Evolutionary conservation across 1,140 invertebrate species (phyloP).

Genomic region (Drosophila novamexicana): DNA sequence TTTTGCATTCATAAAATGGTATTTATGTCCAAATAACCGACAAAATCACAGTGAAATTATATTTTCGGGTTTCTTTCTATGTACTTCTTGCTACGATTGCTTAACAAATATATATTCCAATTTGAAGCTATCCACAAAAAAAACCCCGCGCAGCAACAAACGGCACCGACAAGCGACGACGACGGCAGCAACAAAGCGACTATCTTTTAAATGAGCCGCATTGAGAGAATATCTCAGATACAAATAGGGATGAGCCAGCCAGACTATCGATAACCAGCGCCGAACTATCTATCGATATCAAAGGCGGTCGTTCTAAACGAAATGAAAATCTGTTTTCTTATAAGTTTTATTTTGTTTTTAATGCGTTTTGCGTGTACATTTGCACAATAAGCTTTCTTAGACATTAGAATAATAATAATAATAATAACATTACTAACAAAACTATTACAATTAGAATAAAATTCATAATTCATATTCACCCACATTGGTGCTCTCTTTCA

Average conservation of each 20-base stretch:
- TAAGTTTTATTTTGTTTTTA: slow-evolving; percentile 75
- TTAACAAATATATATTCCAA: slow-evolving; percentile 58
- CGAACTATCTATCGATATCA: slow-evolving; percentile 26
- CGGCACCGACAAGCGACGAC: slow-evolving; percentile 64
- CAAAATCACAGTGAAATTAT: slow-evolving; percentile 59
- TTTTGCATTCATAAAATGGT: slow-evolving; percentile 36
- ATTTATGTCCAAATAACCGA: slow-evolving; percentile 50
- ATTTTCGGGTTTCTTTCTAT: slow-evolving; percentile 41
- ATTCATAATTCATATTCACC: slow-evolving; percentile 76
- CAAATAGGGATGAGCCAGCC: slow-evolving; percentile 37
- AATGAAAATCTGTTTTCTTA: slow-evolving; percentile 51
- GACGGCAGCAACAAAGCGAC: slow-evolving; percentile 74
- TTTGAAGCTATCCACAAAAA: slow-evolving; percentile 63
- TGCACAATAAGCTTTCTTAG: slow-evolving; percentile 78
- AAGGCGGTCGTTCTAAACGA: not conserved
- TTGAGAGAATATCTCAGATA: slow-evolving; percentile 52
- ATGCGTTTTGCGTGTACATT: slow-evolving; percentile 81
- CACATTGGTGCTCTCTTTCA: slow-evolving; percentile 39
- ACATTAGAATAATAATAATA: slow-evolving; percentile 55
- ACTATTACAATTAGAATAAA: slow-evolving; percentile 80
- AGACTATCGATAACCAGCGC: slow-evolving; percentile 35
- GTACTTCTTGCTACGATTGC: slow-evolving; percentile 31
- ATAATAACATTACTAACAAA: slow-evolving; percentile 82
- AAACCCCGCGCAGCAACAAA: slow-evolving; percentile 69
- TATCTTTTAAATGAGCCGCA: slow-evolving; percentile 54